phyloP scores from a whole-genome alignment of 35 echinoderm and acorn worm species.

The Acanthaster planci region DNA sequence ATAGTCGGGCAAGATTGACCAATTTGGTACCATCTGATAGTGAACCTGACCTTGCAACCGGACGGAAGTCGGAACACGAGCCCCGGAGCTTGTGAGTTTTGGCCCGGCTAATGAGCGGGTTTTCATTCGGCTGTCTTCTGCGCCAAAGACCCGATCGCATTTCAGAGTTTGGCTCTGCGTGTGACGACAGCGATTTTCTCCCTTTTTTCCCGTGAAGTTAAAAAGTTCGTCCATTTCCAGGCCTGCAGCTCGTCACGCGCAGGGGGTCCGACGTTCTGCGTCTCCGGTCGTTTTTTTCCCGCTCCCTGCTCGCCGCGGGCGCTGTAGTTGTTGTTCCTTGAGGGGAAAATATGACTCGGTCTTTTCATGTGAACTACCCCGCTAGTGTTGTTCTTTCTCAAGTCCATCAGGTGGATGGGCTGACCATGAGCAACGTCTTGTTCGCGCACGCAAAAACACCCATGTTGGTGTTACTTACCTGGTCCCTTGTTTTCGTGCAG shows the following conservation, averaged over 20 bases:
- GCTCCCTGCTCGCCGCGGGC: too few species aligned
- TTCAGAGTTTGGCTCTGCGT: not conserved
- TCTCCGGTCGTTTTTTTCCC: not conserved
- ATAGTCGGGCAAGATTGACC: too few species aligned
- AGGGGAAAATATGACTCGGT: too few species aligned
- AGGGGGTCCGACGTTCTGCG: not conserved
- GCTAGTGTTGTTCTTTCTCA: too few species aligned
- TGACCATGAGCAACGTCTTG: too few species aligned
- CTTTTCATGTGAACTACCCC: too few species aligned
- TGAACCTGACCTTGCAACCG: not conserved
- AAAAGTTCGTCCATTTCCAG: not conserved
- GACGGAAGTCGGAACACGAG: slow-evolving; percentile 1
- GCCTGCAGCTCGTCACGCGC: not conserved
- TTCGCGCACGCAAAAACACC: too few species aligned
- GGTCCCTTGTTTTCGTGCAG: too few species aligned
- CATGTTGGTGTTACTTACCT: too few species aligned
- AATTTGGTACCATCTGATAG: too few species aligned
- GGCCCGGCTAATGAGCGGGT: not conserved
- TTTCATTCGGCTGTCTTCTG: not conserved
- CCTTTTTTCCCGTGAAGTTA: not conserved
- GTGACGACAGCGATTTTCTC: not conserved
- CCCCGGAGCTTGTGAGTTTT: not conserved
- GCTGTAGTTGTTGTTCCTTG: too few species aligned
- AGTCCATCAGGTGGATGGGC: too few species aligned
- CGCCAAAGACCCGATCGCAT: not conserved